phyloP scores from a whole-genome alignment of 2,797 vertebrate genomes.

The Helarctos malayanus region DNA sequence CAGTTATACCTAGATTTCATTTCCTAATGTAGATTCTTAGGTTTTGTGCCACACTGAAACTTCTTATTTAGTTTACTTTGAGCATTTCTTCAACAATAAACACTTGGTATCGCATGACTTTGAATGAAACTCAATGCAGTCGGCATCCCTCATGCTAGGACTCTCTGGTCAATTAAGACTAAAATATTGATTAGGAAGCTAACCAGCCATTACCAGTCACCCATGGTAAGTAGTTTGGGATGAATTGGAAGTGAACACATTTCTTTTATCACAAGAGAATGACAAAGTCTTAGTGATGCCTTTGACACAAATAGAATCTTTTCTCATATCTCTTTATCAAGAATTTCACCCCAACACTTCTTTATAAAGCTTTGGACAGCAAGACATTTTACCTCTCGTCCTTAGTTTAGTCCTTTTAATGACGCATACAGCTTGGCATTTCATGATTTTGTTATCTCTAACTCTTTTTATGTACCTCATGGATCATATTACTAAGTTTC shows the following conservation, averaged over 20 bases:
- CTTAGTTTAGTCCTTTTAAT: neutral
- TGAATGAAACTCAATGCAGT: neutral
- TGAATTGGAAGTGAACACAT: neutral
- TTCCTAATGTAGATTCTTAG: slow-evolving; percentile 28
- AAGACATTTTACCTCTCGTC: neutral
- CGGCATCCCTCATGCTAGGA: neutral
- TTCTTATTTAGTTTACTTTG: neutral
- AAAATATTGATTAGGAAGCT: neutral
- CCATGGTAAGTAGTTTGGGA: neutral
- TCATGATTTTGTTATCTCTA: neutral
- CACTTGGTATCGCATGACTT: neutral
- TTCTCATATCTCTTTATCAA: slow-evolving; percentile 8
- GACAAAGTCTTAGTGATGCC: neutral
- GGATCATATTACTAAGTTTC: neutral
- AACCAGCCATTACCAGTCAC: neutral
- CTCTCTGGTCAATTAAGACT: neutral
- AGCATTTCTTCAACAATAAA: neutral
- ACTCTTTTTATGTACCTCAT: neutral
- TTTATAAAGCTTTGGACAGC: neutral
- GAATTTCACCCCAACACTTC: neutral
- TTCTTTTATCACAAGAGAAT: neutral
- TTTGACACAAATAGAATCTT: neutral
- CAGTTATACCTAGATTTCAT: neutral
- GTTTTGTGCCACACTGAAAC: neutral
- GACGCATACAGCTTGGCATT: neutral